Evolutionary conservation across 1,140 invertebrate genomes (phyloP).

Genomic region (Lordiphosa collinella): DNA sequence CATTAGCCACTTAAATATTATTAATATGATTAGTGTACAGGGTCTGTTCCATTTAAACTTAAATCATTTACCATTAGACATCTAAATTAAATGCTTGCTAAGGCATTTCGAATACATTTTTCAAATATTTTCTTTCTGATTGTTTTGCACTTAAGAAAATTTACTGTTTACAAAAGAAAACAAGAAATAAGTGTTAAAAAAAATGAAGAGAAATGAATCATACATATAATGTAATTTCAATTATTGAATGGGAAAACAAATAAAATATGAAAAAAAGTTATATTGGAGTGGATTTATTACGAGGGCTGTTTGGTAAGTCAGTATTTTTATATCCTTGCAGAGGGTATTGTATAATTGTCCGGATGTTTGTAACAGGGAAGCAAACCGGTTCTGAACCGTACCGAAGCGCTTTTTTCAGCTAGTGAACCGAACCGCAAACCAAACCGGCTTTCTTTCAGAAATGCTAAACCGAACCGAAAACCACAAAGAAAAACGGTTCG

Average conservation of each 20-base stretch:
- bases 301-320: no score
- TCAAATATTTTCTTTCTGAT: constrained; percentile 36
- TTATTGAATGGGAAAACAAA: constrained; percentile 62
- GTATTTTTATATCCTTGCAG: no score
- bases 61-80: constrained; percentile 6
- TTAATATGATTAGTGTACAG: constrained; percentile 39
- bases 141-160: constrained; percentile 39
- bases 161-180: constrained; percentile 42
- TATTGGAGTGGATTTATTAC: no score
- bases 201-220: constrained; percentile 38
- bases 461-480: no score
- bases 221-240: constrained; percentile 60
- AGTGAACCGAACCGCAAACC: no score
- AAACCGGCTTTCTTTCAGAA: no score
- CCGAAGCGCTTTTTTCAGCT: no score
- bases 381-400: no score
- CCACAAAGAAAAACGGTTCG: no score
- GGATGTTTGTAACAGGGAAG: no score
- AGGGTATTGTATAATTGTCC: no score
- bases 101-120: constrained; percentile 68
- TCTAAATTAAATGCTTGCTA: constrained; percentile 26
- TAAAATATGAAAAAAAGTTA: constrained; percentile 38
- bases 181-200: neutral
- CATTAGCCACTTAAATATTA: constrained; percentile 63
- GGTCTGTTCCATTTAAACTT: constrained; percentile 45